Percentiles rank a stretch among this genome's conserved stretches.
phyloP scores from a whole-genome alignment of 1,140 invertebrate species.

The Monochamus saltuarius region DNA sequence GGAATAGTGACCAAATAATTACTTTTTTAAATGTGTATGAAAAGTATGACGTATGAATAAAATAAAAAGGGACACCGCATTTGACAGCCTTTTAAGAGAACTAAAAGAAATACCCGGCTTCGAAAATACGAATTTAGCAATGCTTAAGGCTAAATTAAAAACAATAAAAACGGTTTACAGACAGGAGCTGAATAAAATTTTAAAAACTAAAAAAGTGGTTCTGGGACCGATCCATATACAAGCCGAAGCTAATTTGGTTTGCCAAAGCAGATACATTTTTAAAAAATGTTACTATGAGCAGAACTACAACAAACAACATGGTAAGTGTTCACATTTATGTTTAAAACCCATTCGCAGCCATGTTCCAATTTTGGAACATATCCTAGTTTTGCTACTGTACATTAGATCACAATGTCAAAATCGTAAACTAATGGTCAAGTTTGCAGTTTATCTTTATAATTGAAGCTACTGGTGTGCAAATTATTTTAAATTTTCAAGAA shows the following conservation, averaged over 20 bases:
- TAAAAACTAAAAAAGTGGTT: constrained; percentile 20
- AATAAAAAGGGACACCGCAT: constrained; percentile 10
- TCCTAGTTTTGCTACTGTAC: too few species aligned
- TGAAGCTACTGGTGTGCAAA: too few species aligned
- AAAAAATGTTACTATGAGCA: too few species aligned
- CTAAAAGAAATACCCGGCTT: constrained; percentile 16
- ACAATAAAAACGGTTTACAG: constrained; percentile 21
- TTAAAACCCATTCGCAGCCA: too few species aligned
- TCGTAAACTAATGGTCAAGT: too few species aligned
- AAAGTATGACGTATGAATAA: constrained; percentile 14
- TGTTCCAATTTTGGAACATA: too few species aligned
- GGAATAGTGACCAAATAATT: too few species aligned
- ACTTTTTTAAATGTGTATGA: neutral
- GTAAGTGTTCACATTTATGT: too few species aligned
- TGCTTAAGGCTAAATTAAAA: constrained; percentile 17
- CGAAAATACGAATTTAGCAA: constrained; percentile 11
- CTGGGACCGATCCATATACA: constrained; percentile 9
- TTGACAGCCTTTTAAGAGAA: constrained; percentile 13
- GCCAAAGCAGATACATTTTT: constrained; percentile 7
- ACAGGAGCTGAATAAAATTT: constrained; percentile 17
- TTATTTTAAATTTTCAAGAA: too few species aligned
- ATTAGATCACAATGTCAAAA: too few species aligned
- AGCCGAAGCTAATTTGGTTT: constrained; percentile 7
- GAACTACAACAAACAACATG: too few species aligned
- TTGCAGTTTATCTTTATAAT: too few species aligned